phyloP scores from a whole-genome alignment of 1,140 invertebrate species.

The Cyphomyrmex costatus region DNA sequence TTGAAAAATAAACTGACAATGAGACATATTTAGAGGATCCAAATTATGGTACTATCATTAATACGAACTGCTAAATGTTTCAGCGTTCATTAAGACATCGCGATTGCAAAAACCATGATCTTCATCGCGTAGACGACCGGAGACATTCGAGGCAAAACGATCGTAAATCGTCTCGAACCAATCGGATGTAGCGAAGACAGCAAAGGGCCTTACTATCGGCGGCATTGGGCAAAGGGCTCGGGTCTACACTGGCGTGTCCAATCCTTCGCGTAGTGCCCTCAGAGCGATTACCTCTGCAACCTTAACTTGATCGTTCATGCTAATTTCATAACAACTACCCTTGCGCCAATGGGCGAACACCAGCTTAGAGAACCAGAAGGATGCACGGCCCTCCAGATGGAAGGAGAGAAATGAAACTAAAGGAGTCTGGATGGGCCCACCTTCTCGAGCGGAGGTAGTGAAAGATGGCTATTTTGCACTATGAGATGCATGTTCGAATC shows the following conservation, averaged over 20 bases:
- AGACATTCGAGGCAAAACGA: slow-evolving; percentile 75
- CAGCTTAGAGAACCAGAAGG: slow-evolving; percentile 48
- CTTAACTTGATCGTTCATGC: slow-evolving; percentile 83
- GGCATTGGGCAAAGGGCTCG: slow-evolving; percentile 67
- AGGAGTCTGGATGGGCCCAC: slow-evolving; percentile 49
- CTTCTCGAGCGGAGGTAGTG: slow-evolving; percentile 61
- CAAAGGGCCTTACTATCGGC: slow-evolving; percentile 67
- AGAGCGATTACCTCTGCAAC: slow-evolving; percentile 82
- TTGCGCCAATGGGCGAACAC: slow-evolving; percentile 83
- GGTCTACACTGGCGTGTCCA: slow-evolving; percentile 74
- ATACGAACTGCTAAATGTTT: background rate
- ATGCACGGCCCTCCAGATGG: slow-evolving; percentile 33
- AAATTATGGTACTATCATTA: background rate
- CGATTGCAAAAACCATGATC: slow-evolving; percentile 64
- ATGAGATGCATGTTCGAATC: slow-evolving; percentile 40
- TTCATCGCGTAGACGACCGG: slow-evolving; percentile 65
- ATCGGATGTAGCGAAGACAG: slow-evolving; percentile 79
- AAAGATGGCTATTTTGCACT: slow-evolving; percentile 68
- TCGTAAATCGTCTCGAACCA: slow-evolving; percentile 83
- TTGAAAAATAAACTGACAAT: slow-evolving; percentile 4
- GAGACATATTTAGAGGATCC: background rate
- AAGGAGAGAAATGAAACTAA: slow-evolving; percentile 30
- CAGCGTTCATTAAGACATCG: slow-evolving; percentile 73
- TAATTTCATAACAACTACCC: slow-evolving; percentile 86
- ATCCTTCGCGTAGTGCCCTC: slow-evolving; percentile 78